A percentile compares a stretch with the other conserved stretches of the same genome.
Conservation (phyloP, 1,140 invertebrate genomes). For the Leptinotarsa texana region DNA sequence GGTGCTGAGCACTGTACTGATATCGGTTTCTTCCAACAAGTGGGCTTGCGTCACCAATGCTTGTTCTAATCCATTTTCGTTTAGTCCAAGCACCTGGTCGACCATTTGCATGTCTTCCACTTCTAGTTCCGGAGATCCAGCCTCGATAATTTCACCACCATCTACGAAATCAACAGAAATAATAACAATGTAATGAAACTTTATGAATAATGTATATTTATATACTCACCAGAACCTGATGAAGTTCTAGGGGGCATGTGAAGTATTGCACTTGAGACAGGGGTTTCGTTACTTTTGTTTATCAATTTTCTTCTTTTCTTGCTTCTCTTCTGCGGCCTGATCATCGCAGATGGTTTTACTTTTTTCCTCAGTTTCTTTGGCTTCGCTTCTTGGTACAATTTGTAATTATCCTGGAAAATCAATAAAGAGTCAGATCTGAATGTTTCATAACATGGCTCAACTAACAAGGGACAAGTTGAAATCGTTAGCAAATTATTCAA, state of each 20-base stretch:
- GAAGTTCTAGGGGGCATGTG: constrained; percentile 21
- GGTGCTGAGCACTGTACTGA: constrained; percentile 86
- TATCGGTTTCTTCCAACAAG: constrained; percentile 79
- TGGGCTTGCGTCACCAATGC: constrained; percentile 53
- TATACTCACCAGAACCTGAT: constrained; percentile 16
- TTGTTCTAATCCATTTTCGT: constrained; percentile 51
- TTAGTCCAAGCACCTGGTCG: constrained; percentile 52
- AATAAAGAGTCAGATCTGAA: background rate
- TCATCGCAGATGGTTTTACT: constrained; percentile 70
- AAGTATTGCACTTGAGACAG: constrained; percentile 42
- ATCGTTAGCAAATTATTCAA: too few species aligned
- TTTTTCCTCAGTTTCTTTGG: constrained; percentile 82
- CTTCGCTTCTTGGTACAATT: constrained; percentile 71
- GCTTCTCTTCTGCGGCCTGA: constrained; percentile 74
- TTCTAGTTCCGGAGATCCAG: constrained; percentile 46
- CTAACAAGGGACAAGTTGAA: too few species aligned
- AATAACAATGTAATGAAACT: background rate
- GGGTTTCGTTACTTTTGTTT: constrained; percentile 36
- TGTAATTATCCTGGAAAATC: constrained; percentile 71
- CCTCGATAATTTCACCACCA: constrained; percentile 47
- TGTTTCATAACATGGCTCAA: too few species aligned
- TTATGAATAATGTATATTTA: background rate
- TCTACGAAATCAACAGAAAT: constrained; percentile 13
- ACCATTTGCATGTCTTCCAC: constrained; percentile 52
- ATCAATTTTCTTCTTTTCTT: constrained; percentile 54